Evolutionary conservation across 2,113 vertebrate species (phyloP).

Genomic region (Rhinolophus ferrumequinum): DNA sequence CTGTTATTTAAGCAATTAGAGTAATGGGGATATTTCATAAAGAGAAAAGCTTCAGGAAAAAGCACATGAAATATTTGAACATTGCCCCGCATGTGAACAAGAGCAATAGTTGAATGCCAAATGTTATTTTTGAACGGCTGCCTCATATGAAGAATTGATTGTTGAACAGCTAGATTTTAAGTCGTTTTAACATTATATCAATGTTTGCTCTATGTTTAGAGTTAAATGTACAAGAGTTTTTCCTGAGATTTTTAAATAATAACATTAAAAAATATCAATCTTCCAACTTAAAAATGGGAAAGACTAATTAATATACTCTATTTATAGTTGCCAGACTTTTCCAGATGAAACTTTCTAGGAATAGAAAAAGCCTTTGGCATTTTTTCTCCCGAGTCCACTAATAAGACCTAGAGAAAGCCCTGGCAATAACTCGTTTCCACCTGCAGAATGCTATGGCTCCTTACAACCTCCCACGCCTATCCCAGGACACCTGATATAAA

Average conservation of each 20-base stretch:
- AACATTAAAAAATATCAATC: background rate
- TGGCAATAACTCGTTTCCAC: background rate
- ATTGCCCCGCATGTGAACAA: background rate
- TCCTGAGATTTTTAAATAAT: conserved; percentile 40
- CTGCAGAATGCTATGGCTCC: background rate
- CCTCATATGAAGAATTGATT: background rate
- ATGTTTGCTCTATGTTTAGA: background rate
- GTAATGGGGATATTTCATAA: conserved; percentile 32
- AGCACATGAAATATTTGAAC: background rate
- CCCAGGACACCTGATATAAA: background rate
- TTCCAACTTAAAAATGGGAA: background rate
- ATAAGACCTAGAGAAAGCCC: background rate
- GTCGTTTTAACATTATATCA: background rate
- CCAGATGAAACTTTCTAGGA: conserved; percentile 17
- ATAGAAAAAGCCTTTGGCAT: background rate
- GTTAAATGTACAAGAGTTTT: background rate
- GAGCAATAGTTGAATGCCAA: background rate
- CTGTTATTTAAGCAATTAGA: conserved; percentile 70
- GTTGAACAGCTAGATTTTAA: background rate
- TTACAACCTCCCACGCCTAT: background rate
- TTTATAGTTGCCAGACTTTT: background rate
- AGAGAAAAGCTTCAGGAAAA: conserved; percentile 54
- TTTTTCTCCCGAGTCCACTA: background rate
- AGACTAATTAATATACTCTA: background rate
- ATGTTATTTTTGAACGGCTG: conserved; percentile 11